Conservation (phyloP, 2,888 invertebrate species). For the Gortyna flavago region DNA sequence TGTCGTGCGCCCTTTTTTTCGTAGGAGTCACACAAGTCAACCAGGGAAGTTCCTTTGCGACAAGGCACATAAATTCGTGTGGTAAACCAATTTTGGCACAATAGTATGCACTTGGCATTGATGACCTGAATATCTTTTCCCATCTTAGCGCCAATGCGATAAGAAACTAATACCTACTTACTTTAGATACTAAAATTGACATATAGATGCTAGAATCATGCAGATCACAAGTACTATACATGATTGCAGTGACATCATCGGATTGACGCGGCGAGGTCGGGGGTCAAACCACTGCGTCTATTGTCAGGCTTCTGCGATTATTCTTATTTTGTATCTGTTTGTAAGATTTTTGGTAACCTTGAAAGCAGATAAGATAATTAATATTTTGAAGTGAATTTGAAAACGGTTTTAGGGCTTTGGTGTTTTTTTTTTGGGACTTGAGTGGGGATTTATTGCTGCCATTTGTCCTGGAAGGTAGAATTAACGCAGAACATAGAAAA, state of each 20-base stretch:
- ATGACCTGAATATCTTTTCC: conserved; percentile 15
- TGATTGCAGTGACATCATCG: conserved; percentile 50
- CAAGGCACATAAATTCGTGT: background rate
- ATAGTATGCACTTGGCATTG: background rate
- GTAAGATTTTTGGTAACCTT: background rate
- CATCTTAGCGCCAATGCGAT: background rate
- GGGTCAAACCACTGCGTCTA: conserved; percentile 44
- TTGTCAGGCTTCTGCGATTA: conserved; percentile 24
- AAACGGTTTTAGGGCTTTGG: too few species aligned
- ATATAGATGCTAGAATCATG: background rate
- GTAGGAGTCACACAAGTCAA: background rate
- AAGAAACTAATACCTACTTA: background rate
- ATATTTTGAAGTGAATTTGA: background rate
- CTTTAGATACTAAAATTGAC: background rate
- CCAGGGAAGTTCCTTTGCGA: background rate
- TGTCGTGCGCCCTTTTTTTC: too few species aligned
- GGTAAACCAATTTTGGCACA: background rate
- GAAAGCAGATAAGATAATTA: background rate
- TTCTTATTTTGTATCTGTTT: conserved; percentile 8
- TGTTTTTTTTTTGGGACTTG: too few species aligned
- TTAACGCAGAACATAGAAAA: too few species aligned
- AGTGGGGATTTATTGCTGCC: too few species aligned
- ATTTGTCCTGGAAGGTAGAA: too few species aligned
- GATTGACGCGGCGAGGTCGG: conserved; percentile 30
- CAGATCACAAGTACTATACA: conserved; percentile 22